Conservation (phyloP, 2,888 invertebrate genomes). For the Belgica antarctica region DNA sequence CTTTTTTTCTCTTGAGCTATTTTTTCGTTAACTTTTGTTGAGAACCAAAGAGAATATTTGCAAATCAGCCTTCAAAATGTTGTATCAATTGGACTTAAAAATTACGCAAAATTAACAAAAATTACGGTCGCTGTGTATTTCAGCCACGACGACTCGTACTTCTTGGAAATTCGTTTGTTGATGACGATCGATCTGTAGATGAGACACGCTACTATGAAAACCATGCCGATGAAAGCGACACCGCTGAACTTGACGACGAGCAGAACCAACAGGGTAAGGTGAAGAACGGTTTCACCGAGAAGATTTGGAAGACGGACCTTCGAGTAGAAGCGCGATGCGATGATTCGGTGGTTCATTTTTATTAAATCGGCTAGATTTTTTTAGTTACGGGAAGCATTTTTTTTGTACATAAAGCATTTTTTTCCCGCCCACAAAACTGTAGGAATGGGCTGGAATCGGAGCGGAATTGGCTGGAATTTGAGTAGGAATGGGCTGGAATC, state of each 20-base stretch:
- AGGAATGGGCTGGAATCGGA: no score
- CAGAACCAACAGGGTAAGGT: conserved; percentile 59
- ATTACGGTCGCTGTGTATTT: conserved; percentile 58
- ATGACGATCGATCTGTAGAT: conserved; percentile 70
- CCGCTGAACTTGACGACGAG: conserved; percentile 59
- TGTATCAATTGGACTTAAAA: background rate
- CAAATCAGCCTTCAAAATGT: conserved; percentile 22
- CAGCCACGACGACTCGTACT: conserved; percentile 81
- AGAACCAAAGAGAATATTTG: background rate
- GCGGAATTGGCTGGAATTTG: no score
- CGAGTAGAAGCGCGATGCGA: conserved; percentile 79
- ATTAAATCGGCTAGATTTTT: no score
- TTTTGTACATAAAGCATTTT: no score
- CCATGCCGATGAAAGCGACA: conserved; percentile 61
- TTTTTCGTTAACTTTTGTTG: background rate
- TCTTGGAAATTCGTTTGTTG: conserved; percentile 64
- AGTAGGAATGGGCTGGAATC: no score
- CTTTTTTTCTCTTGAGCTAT: background rate
- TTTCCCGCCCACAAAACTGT: no score
- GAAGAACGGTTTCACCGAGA: conserved; percentile 76
- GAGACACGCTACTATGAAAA: conserved; percentile 59
- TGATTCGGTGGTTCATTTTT: conserved; percentile 75
- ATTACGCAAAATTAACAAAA: background rate
- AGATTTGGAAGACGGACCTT: conserved; percentile 85
- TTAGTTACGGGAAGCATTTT: no score